phyloP scores from a whole-genome alignment of 2,888 invertebrate species.

The Empis stercorea region DNA sequence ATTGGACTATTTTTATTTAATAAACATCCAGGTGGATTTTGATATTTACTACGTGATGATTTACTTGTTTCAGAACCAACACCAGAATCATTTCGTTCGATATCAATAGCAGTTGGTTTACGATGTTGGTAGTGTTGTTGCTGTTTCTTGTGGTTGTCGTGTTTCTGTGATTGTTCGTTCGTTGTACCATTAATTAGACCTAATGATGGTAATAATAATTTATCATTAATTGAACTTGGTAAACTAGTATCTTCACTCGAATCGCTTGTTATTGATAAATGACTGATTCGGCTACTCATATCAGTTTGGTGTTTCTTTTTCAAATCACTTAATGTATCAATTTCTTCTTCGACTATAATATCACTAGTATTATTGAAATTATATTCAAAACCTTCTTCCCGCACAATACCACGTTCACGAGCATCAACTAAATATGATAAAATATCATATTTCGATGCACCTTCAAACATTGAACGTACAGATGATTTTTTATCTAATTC shows the following conservation, averaged over 20 bases:
- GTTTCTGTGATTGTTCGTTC: neutral
- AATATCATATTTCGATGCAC: slow-evolving; percentile 80
- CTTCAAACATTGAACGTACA: slow-evolving; percentile 54
- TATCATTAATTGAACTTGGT: slow-evolving; percentile 44
- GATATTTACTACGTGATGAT: slow-evolving; percentile 62
- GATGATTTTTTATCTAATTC: slow-evolving; percentile 53
- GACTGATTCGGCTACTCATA: slow-evolving; percentile 56
- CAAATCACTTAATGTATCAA: slow-evolving; percentile 45
- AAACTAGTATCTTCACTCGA: slow-evolving; percentile 74
- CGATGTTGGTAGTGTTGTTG: slow-evolving; percentile 35
- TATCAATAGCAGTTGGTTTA: slow-evolving; percentile 45
- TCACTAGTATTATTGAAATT: slow-evolving; percentile 43
- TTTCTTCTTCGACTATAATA: slow-evolving; percentile 40
- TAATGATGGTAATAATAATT: slow-evolving; percentile 23
- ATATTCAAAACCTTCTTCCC: slow-evolving; percentile 57
- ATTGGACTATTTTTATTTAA: slow-evolving; percentile 47
- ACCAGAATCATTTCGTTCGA: slow-evolving; percentile 85
- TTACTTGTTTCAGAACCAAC: slow-evolving; percentile 87
- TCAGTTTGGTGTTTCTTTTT: slow-evolving; percentile 37
- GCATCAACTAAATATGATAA: slow-evolving; percentile 80
- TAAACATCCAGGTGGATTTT: slow-evolving; percentile 40
- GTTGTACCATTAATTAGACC: neutral
- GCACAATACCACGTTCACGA: slow-evolving; percentile 58
- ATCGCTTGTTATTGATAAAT: slow-evolving; percentile 69
- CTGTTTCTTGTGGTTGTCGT: slow-evolving; percentile 1